Evolutionary conservation across 1,140 invertebrate species (phyloP), one percentile per base, ranked within the genome.

Genomic region (Dendroctonus valens): DNA sequence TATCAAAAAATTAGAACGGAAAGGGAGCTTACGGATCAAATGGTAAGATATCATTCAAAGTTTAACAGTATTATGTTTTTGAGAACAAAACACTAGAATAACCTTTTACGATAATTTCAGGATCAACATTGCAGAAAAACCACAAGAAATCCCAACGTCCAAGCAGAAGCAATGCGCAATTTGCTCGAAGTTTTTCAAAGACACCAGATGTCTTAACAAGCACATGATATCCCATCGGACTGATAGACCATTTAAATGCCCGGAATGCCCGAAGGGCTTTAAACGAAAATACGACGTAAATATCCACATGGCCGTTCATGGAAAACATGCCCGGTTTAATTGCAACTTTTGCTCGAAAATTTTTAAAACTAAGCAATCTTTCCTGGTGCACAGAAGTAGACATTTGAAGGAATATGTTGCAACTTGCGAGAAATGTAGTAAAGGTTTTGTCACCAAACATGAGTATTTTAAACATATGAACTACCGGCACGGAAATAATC

Each of bases 141-240:
- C 3, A 26, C 26, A 26, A 26, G 3, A 26, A 26, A 26, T 26
- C 1, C 26, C 26, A 26, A 1, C 26, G 3, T 26, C 26, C 44
- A 65, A 65, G 58, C 57, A 12, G 11, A 50, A 58, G 26, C 62
- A 65, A 50, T 92, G 90, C 77, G 84, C 86, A 62, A 81, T 85
- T 50, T 94, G 91, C 78, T 85, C 83, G 5, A 80, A 88, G 52
- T 83, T 85, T 68, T 91, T 91, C 74, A 87, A 88, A 7, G 79
- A 85, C 68, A 85, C 84, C 26, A 73, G 62, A 5, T 74, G 68
- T 12, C 68, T 76, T 51, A 72, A 59, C 7, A 63, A 67, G 5
- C 77, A 76, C 65, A 83, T 90, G 59, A 78, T 88, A 69, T 88
- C 86, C n/a, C 90, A 92, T 70, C 91, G 89, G 0, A 11, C 41